Evolutionary conservation across 2,797 vertebrate species (phyloP).

Genomic region (Heterohyrax brucei): DNA sequence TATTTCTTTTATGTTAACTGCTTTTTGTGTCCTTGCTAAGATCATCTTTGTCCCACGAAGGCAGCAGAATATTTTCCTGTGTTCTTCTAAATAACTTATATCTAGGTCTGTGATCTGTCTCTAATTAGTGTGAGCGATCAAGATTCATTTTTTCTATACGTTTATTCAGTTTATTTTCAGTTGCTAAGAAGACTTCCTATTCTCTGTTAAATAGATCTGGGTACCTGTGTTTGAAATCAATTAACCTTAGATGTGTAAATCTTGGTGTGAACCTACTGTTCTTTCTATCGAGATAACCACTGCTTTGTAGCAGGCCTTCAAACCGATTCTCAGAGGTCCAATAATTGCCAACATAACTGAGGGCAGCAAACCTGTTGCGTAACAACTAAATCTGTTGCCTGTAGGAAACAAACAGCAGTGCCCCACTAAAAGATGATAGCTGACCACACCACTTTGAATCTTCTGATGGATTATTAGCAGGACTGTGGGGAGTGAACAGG

Average conservation of each 20-base stretch:
- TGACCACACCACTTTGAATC: too few species aligned
- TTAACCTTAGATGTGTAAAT: background rate
- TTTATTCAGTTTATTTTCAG: slow-evolving; percentile 10
- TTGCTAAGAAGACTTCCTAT: background rate
- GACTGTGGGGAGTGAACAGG: too few species aligned
- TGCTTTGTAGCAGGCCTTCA: background rate
- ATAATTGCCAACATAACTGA: too few species aligned
- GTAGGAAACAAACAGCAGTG: too few species aligned
- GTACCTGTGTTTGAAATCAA: background rate
- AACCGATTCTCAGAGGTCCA: background rate
- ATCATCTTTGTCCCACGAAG: background rate
- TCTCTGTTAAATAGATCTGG: background rate
- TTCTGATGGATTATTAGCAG: too few species aligned
- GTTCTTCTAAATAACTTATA: slow-evolving; percentile 21
- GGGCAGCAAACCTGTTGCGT: too few species aligned
- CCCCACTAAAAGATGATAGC: too few species aligned
- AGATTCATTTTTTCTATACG: background rate
- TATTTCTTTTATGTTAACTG: background rate
- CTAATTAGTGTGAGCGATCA: background rate
- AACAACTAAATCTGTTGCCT: too few species aligned
- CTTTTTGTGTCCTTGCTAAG: background rate
- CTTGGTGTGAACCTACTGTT: background rate
- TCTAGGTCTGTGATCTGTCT: background rate
- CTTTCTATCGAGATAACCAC: background rate
- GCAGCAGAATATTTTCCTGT: background rate